Evolutionary conservation across 2,113 vertebrate species (phyloP).

Genomic region (Alethe diademata): DNA sequence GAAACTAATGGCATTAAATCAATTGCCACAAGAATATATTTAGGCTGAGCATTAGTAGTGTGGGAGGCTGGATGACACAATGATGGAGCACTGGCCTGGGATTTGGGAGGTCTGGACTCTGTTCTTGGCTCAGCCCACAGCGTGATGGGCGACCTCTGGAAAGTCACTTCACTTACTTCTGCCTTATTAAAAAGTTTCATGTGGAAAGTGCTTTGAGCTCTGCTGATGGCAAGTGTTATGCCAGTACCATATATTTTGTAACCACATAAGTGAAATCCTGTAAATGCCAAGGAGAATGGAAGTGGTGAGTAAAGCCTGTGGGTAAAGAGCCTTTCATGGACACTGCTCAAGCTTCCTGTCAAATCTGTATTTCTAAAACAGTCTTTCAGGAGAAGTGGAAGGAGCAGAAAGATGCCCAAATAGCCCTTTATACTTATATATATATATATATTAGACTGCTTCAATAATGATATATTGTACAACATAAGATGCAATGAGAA

Average conservation of each 20-base stretch:
- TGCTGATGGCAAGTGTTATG: neutral
- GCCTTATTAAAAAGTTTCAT: conserved; percentile 13
- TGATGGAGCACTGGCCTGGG: conserved; percentile 40
- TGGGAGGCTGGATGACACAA: conserved; percentile 18
- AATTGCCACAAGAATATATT: conserved; percentile 46
- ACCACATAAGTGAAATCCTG: neutral
- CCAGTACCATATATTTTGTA: neutral
- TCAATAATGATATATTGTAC: neutral
- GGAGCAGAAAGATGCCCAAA: neutral
- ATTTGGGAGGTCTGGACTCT: neutral
- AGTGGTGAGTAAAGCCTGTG: neutral
- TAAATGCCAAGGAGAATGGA: neutral
- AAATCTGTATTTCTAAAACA: neutral
- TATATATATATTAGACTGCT: neutral
- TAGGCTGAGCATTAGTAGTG: conserved; percentile 42
- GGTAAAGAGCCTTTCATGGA: neutral
- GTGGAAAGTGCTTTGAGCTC: neutral
- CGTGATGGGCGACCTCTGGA: neutral
- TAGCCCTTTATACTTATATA: neutral
- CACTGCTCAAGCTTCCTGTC: neutral
- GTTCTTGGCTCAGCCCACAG: conserved; percentile 11
- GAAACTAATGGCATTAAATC: conserved; percentile 57
- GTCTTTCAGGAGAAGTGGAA: neutral
- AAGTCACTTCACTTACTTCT: conserved; percentile 34
- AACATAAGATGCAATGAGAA: neutral